phyloP scores from a whole-genome alignment of 2,113 vertebrate genomes.

The Phodopus roborovskii region DNA sequence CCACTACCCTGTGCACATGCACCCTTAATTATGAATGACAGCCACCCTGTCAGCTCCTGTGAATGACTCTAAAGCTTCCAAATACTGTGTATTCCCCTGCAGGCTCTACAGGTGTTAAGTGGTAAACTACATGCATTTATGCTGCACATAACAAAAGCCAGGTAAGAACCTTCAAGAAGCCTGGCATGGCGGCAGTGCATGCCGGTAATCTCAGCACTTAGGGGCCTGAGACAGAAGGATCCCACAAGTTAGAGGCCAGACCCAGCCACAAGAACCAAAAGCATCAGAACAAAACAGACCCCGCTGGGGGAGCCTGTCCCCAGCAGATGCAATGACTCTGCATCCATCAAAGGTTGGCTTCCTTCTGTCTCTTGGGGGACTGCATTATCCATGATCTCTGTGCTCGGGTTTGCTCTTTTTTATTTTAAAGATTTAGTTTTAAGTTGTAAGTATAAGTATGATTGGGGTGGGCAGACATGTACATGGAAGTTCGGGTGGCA shows the following conservation, averaged over 20 bases:
- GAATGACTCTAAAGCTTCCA: background rate
- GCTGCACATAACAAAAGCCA: background rate
- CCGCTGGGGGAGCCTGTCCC: background rate
- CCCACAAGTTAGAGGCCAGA: background rate
- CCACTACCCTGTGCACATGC: background rate
- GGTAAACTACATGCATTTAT: background rate
- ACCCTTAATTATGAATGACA: background rate
- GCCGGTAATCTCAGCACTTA: background rate
- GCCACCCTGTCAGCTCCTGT: background rate
- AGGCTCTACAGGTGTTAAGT: background rate
- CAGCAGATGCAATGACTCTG: too few relatives aligned
- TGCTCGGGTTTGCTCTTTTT: background rate
- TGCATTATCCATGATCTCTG: background rate
- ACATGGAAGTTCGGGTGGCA: background rate
- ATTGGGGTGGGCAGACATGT: background rate
- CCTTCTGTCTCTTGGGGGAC: background rate
- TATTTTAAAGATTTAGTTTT: background rate
- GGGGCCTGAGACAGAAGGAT: background rate
- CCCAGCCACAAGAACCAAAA: background rate
- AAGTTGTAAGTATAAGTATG: background rate
- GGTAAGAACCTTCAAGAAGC: background rate
- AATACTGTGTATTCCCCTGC: background rate
- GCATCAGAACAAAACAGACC: background rate
- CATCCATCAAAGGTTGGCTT: background rate
- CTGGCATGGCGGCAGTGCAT: background rate